Evolutionary conservation across 2,888 invertebrate genomes (phyloP).

Genomic region (Selenia dentaria): DNA sequence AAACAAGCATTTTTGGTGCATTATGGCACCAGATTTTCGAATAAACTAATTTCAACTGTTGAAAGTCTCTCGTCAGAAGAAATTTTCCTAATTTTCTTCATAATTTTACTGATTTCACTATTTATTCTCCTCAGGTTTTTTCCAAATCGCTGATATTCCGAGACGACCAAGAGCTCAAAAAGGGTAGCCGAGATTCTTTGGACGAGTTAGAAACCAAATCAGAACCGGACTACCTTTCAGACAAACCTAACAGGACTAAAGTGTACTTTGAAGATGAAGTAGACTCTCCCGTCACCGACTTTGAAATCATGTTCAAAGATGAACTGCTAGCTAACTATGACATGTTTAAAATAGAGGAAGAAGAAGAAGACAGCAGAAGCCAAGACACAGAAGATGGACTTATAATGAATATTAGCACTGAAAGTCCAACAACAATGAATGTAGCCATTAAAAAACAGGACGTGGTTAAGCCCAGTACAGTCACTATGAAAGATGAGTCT

Average conservation of each 20-base stretch:
- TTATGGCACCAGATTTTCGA: too few relatives aligned
- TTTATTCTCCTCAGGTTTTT: too few relatives aligned
- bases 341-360: conserved; percentile 80
- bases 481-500: conserved; percentile 73
- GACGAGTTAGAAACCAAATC: conserved; percentile 77
- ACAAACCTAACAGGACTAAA: conserved; percentile 73
- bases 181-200: conserved; percentile 59
- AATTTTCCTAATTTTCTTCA: too few relatives aligned
- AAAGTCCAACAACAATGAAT: conserved; percentile 56
- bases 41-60: too few relatives aligned
- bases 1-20: too few relatives aligned
- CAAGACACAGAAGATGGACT: conserved; percentile 73
- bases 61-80: too few relatives aligned
- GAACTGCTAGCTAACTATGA: conserved; percentile 67
- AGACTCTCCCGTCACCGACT: conserved; percentile 77
- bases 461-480: conserved; percentile 71
- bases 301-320: conserved; percentile 83
- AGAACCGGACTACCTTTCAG: conserved; percentile 70
- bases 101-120: too few relatives aligned
- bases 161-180: conserved; percentile 72
- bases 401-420: conserved; percentile 55
- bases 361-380: conserved; percentile 70
- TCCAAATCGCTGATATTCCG: conserved; percentile 80
- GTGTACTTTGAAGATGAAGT: conserved; percentile 81
- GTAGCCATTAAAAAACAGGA: conserved; percentile 70